Percentiles rank a stretch among this genome's conserved stretches.
Evolutionary conservation across 2,113 vertebrate species (phyloP).

Genomic region (Phrynosoma blainvillii): DNA sequence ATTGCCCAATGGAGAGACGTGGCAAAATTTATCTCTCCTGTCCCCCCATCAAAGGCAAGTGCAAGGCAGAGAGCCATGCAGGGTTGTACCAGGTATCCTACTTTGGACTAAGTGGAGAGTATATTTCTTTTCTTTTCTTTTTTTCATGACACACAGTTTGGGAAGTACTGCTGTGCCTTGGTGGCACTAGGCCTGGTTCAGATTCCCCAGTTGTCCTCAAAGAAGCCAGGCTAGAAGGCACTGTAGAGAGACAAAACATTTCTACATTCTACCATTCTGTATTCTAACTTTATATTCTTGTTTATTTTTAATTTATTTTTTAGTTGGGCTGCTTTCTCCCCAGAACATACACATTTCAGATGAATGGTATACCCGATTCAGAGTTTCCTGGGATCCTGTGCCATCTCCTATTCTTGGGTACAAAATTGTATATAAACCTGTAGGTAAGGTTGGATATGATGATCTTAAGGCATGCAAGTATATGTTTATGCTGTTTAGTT

Average conservation of each 20-base stretch:
- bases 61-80: background rate
- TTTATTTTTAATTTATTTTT: slow-evolving; percentile 38
- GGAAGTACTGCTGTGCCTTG: background rate
- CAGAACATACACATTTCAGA: slow-evolving; percentile 93
- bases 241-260: background rate
- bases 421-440: slow-evolving; percentile 89
- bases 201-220: background rate
- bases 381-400: slow-evolving; percentile 93
- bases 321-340: slow-evolving; percentile 90
- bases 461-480: background rate
- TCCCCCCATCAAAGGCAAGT: background rate
- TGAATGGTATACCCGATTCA: slow-evolving; percentile 98
- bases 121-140: background rate
- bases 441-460: slow-evolving; percentile 77
- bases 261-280: background rate
- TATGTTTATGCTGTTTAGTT: background rate
- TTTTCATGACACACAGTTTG: background rate
- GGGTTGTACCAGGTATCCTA: background rate
- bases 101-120: background rate
- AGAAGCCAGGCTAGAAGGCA: background rate
- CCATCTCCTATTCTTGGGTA: slow-evolving; percentile 92
- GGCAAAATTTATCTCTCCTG: background rate
- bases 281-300: background rate
- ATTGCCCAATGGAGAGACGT: background rate
- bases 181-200: background rate